Base-by-base conservation (phyloP, 2,888 invertebrate species). In the Chouioia cunea region DNA sequence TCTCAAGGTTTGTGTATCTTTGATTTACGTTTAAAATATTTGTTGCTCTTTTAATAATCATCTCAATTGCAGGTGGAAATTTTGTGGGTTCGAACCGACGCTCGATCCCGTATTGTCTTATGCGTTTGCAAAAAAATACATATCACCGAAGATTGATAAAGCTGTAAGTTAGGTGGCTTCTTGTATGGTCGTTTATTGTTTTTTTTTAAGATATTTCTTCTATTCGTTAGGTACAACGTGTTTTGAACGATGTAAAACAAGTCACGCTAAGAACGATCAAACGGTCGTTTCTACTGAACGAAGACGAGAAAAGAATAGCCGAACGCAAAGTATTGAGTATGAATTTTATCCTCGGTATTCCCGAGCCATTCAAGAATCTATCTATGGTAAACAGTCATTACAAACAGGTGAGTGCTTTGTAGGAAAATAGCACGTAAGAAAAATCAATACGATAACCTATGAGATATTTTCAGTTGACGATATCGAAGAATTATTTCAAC, bases 61-160 rank as follows among this genome's bases (percentile, higher is more conserved):
- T n/a, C n/a, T 23, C 22, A 12, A 4, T 62, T 62, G 18, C 10
- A 65, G 65, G 22, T 68, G 68, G 68, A 62, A 23, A 54, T 70
- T 70, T 48, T 70, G 70, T 44, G 70, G 59, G 18, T 70, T 70
- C 8, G 70, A 70, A 14, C 70, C 70, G 6, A 48, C 56, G 6
- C 56, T 70, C 4, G 70, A 70, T 65, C 54, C 58, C 15, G 65
- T 23, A 6, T 22, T 70, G 14, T 59, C 70, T 20, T 27, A 70
- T 10, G 20, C 22, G 0, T 70, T 70, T 10, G 65, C 65, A 0
- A 47, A 70, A 6, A 70, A 60, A n/a, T 54, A 65, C 8, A 15
- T 64, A 46, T 54, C 59, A 0, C 22, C 53, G 4, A 44, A 22
- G 36, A 54, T n/a, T 50, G 70, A 70, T 20, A 56, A 60, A 44